Base-by-base conservation (phyloP, 1,140 invertebrate species). In the Sminthurides bifidus region DNA sequence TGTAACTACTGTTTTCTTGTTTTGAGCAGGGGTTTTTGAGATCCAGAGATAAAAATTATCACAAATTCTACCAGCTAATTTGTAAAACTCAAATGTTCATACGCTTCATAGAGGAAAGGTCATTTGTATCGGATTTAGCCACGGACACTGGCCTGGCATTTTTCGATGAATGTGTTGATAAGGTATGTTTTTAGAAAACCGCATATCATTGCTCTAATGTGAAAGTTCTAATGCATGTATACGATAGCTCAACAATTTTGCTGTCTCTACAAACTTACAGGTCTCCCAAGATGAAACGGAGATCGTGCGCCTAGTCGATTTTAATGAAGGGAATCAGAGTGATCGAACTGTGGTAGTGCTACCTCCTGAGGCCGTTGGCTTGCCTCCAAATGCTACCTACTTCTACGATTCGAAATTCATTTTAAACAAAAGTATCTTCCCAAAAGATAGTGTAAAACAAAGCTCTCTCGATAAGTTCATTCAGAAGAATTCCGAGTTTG, bases 1-100 rank as follows among this genome's bases (percentile, higher is more conserved):
- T 23, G 24, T 29, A 35, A 15, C 41, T n/a, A 15, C 26, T 54
- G 23, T 41, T 51, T 44, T 1, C 19, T 24, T 64, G 61, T 58
- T 49, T 63, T 51, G 57, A 68, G 68, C 48, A 66, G 78, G 78
- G 75, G 19, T 82, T 82, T 69, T 61, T 80, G 0, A 73, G 69
- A 45, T 75, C 75, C 58, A 72, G 84, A 43, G 85, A 88, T 64
- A 84, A 90, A 74, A 79, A 84, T 40, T 84, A 93, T 68, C 83
- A 88, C 40, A 87, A 91, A 71, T 97, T 97, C 74, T 96, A 88
- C 71, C 78, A 79, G 44, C 76, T 91, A 61, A 70, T 96, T 65
- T 84, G 92, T 72, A 84, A 81, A 68, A 97, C 94, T 1, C 94
- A 98, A 74, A 93, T 94, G 85, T 98, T 97, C 71, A 94, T 90